Conservation (phyloP, 2,888 invertebrate species). For the Eupithecia centaureata region DNA sequence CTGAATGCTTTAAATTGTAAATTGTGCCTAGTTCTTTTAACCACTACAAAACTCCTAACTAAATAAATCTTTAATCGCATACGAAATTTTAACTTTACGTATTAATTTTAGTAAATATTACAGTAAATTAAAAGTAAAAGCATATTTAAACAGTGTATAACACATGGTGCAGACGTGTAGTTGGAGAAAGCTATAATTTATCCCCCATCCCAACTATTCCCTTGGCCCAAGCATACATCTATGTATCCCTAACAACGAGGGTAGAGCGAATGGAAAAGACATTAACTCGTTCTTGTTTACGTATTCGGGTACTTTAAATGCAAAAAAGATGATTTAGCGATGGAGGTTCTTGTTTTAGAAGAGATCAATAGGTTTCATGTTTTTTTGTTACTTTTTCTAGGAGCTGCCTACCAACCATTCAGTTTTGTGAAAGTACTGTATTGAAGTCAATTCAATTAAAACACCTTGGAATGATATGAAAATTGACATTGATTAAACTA, state of each 20-base stretch:
- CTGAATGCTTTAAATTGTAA: no score
- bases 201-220: conserved; percentile 82
- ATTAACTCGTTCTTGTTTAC: conserved; percentile 12
- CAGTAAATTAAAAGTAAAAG: conserved; percentile 39
- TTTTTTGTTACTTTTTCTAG: background rate
- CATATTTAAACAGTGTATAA: conserved; percentile 74
- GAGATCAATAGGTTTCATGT: background rate
- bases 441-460: no score
- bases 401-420: background rate
- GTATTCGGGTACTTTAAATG: conserved; percentile 1
- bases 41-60: no score
- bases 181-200: conserved; percentile 82
- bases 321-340: background rate
- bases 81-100: no score
- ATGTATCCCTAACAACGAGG: conserved; percentile 62
- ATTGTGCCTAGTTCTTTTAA: no score
- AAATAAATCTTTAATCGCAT: no score
- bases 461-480: no score
- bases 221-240: conserved; percentile 74
- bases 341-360: background rate
- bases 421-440: background rate
- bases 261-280: conserved; percentile 53
- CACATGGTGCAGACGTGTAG: conserved; percentile 80
- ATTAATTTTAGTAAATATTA: background rate
- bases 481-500: no score